These are phyloP conservation scores for Autographa pulchrina DNA, from an alignment of 2,888 invertebrate genomes.

Conservation along the genomic window DNA sequence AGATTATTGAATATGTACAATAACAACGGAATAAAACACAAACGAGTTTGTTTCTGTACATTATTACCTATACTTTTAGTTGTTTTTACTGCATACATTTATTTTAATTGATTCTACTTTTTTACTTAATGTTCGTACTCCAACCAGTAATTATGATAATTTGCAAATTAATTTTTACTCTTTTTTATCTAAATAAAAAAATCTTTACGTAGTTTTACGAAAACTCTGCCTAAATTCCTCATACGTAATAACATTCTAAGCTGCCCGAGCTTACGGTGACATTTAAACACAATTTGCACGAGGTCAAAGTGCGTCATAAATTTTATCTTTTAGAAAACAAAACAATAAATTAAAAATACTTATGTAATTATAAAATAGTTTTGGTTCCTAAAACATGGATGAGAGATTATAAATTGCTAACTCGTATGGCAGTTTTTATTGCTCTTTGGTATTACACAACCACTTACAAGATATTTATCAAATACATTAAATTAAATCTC, in stretches of 20 bases:
- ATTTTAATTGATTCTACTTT: slow-evolving; percentile 4
- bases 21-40: background rate
- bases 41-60: background rate
- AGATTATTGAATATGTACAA: background rate
- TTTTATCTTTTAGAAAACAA: slow-evolving; percentile 29
- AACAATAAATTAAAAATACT: slow-evolving; percentile 52
- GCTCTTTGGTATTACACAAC: slow-evolving; percentile 36
- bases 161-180: background rate
- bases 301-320: slow-evolving; percentile 34
- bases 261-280: slow-evolving; percentile 16
- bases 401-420: slow-evolving; percentile 37
- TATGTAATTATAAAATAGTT: slow-evolving; percentile 43
- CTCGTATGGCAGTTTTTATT: slow-evolving; percentile 47
- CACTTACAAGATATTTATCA: slow-evolving; percentile 40
- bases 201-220: background rate
- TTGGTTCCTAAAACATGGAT: slow-evolving; percentile 37
- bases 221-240: background rate
- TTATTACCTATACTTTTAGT: background rate
- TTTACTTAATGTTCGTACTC: slow-evolving; percentile 1
- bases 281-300: slow-evolving; percentile 32
- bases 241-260: background rate
- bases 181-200: background rate
- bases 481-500: slow-evolving; percentile 43
- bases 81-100: slow-evolving; percentile 5
- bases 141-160: background rate